Evolutionary conservation across 2,797 vertebrate genomes (phyloP).

Genomic region (Microctenopoma lineatum): DNA sequence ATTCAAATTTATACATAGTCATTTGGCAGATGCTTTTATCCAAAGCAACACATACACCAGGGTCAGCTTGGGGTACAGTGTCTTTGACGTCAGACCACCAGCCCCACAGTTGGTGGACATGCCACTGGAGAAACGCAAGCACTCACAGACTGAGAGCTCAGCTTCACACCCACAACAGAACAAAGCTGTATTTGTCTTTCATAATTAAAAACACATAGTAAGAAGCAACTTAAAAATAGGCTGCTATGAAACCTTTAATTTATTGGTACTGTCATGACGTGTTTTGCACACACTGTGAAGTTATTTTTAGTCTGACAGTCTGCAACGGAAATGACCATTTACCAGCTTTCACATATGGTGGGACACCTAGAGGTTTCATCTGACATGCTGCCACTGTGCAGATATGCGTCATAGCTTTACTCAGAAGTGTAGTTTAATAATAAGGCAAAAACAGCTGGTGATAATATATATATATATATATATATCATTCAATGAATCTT

Average conservation of each 20-base stretch:
- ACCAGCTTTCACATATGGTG: slow-evolving; percentile 7
- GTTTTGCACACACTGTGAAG: background rate
- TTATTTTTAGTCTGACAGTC: background rate
- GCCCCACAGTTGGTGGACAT: too few species aligned
- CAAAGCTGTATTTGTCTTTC: too few species aligned
- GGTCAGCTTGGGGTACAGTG: too few species aligned
- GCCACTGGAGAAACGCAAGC: too few species aligned
- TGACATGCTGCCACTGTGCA: background rate
- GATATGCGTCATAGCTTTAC: background rate
- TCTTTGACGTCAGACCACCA: too few species aligned
- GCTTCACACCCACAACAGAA: too few species aligned
- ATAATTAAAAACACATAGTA: too few species aligned
- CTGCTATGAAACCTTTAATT: background rate
- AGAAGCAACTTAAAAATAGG: background rate
- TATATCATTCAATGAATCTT: background rate
- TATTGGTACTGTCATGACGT: background rate
- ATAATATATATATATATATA: too few species aligned
- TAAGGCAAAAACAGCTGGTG: background rate
- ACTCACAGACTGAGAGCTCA: too few species aligned
- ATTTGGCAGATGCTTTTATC: too few species aligned
- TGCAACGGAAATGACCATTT: slow-evolving; percentile 8
- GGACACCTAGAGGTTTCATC: background rate
- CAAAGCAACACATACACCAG: too few species aligned
- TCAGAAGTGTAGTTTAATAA: background rate
- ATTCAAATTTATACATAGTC: too few species aligned